Percentiles rank a stretch among this genome's conserved stretches.
Conservation (phyloP, 2,113 vertebrate genomes). For the Dromaius novaehollandiae region DNA sequence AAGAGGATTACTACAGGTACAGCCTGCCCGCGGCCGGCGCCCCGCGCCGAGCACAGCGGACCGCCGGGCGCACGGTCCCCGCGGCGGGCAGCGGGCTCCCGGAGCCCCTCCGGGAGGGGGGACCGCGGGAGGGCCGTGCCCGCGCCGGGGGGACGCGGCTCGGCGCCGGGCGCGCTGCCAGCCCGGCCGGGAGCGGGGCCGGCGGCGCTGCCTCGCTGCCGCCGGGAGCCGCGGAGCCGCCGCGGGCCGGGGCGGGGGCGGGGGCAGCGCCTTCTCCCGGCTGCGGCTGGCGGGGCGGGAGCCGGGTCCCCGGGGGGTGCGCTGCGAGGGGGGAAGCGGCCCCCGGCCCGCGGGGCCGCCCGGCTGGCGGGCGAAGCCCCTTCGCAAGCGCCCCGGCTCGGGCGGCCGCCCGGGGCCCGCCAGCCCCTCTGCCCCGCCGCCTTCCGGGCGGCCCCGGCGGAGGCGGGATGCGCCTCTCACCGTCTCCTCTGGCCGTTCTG, state of each 20-base stretch:
- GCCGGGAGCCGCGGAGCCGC: too few species aligned
- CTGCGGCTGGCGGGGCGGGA: neutral
- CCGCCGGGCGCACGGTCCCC: neutral
- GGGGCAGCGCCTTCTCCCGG: neutral
- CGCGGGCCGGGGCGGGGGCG: neutral
- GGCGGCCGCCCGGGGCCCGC: neutral
- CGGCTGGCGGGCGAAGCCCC: neutral
- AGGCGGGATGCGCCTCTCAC: slow-evolving; percentile 47
- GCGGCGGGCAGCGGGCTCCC: neutral
- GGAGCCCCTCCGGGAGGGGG: neutral
- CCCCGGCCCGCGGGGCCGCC: neutral
- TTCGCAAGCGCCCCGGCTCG: neutral
- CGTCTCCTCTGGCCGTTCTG: slow-evolving; percentile 56
- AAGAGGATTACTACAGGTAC: slow-evolving; percentile 99
- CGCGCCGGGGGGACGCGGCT: neutral
- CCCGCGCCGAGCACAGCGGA: too few species aligned
- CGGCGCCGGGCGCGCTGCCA: neutral
- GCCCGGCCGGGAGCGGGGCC: neutral
- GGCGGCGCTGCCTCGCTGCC: too few species aligned
- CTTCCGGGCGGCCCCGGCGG: neutral
- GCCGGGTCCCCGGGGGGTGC: neutral
- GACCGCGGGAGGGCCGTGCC: neutral
- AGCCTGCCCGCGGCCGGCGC: neutral
- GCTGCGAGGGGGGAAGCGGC: neutral
- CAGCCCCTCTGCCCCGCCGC: neutral